A percentile compares a stretch with the other conserved stretches of the same genome.
Evolutionary conservation across 2,797 vertebrate species (phyloP).

Genomic region (Lithobates sylvaticus): DNA sequence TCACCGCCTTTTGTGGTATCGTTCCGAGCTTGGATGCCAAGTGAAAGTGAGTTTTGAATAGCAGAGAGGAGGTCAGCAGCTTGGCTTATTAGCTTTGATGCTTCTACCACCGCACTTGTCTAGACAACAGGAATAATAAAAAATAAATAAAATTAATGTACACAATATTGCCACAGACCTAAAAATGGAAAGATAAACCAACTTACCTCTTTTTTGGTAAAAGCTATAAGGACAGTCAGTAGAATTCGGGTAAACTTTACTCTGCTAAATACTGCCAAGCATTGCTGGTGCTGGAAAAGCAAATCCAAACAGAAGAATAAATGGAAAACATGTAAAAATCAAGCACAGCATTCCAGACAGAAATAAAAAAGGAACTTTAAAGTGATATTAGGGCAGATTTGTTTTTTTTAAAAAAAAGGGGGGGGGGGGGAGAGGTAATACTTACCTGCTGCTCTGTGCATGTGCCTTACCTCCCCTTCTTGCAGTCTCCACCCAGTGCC

Average conservation of each 20-base stretch:
- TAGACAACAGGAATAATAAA: slow-evolving; percentile 68
- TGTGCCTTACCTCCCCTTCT: too few relatives aligned
- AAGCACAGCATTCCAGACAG: too few relatives aligned
- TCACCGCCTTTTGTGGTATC: slow-evolving; percentile 98
- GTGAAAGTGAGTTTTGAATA: slow-evolving; percentile 92
- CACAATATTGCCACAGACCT: too few relatives aligned
- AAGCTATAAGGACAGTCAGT: slow-evolving; percentile 93
- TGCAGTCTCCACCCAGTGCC: too few relatives aligned
- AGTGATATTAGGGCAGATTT: too few relatives aligned
- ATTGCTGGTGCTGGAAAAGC: slow-evolving; percentile 91
- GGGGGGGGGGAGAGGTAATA: too few relatives aligned
- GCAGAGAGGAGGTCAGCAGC: slow-evolving; percentile 91
- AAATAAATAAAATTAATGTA: slow-evolving; percentile 58
- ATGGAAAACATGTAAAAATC: too few relatives aligned
- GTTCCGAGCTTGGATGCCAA: slow-evolving; percentile 96
- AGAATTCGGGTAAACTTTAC: slow-evolving; percentile 96
- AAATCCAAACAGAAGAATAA: background rate
- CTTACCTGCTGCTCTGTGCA: too few relatives aligned
- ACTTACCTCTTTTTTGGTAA: slow-evolving; percentile 97
- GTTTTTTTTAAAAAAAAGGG: too few relatives aligned
- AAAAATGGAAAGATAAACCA: background rate
- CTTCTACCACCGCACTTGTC: slow-evolving; percentile 94
- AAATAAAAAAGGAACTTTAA: too few relatives aligned
- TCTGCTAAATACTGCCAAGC: slow-evolving; percentile 94
- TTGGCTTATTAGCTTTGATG: slow-evolving; percentile 95